Evolutionary conservation across 2,888 invertebrate species (phyloP).

Genomic region (Mesorhabditis belari): DNA sequence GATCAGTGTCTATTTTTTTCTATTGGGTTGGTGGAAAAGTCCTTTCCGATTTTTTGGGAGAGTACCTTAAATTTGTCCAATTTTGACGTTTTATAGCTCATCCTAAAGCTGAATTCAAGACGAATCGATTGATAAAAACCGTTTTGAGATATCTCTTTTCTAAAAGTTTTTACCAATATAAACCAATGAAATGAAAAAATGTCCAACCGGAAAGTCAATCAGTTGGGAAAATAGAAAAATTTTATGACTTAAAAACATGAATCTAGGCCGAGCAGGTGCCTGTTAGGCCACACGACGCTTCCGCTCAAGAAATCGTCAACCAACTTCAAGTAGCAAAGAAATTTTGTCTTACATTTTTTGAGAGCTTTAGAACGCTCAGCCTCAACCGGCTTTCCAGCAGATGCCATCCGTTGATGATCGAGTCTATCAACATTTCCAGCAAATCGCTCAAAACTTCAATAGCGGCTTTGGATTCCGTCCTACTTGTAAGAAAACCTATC

Average conservation of each 20-base stretch:
- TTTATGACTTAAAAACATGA: too few species aligned
- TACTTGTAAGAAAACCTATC: not conserved
- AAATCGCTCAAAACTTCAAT: not conserved
- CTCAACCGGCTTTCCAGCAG: too few species aligned
- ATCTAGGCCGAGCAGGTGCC: not conserved
- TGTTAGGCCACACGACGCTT: constrained; percentile 3
- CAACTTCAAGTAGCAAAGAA: not conserved
- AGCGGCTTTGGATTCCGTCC: not conserved
- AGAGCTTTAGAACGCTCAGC: not conserved
- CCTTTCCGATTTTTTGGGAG: too few species aligned
- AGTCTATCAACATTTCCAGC: not conserved
- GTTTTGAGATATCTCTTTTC: too few species aligned
- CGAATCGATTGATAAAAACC: too few species aligned
- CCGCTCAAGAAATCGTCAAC: constrained; percentile 9
- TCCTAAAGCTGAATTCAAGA: too few species aligned
- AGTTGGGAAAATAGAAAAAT: not conserved
- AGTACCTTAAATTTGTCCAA: too few species aligned
- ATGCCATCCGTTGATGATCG: not conserved
- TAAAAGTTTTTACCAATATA: not conserved
- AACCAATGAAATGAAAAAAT: not conserved
- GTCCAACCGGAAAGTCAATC: not conserved
- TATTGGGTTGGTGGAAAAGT: too few species aligned
- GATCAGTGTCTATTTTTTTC: too few species aligned
- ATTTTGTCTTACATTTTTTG: not conserved
- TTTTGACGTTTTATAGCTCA: too few species aligned